A percentile compares a stretch with the other conserved stretches of the same genome.
phyloP scores from a whole-genome alignment of 2,888 invertebrate species.

The Carcina quercana region DNA sequence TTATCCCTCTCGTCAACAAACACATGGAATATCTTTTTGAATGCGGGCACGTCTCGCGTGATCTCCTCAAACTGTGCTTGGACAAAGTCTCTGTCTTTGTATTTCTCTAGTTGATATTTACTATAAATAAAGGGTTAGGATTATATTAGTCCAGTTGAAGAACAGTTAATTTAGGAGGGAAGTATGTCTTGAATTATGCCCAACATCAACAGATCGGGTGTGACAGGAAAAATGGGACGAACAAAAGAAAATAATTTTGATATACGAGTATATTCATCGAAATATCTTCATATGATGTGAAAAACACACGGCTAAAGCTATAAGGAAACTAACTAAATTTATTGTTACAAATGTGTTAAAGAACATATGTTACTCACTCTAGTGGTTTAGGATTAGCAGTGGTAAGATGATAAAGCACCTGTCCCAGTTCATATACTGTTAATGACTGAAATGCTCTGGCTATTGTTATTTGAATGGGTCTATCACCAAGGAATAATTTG shows the following conservation, averaged over 20 bases:
- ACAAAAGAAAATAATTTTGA: no score
- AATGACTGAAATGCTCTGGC: slow-evolving; percentile 62
- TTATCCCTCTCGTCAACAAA: slow-evolving; percentile 66
- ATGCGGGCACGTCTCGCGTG: slow-evolving; percentile 58
- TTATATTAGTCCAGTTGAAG: no score
- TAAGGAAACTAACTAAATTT: no score
- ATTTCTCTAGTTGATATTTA: slow-evolving; percentile 50
- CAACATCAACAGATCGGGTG: no score
- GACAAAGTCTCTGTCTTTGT: slow-evolving; percentile 59
- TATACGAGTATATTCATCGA: no score
- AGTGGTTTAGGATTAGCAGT: slow-evolving; percentile 54
- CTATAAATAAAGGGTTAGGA: no score
- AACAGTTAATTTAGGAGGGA: no score
- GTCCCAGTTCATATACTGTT: slow-evolving; percentile 56
- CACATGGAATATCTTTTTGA: slow-evolving; percentile 65
- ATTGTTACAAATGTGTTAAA: background rate
- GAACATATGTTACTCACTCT: slow-evolving; percentile 47
- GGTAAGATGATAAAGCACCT: slow-evolving; percentile 60
- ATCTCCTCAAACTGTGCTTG: slow-evolving; percentile 65
- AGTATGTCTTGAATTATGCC: no score
- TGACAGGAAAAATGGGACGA: no score
- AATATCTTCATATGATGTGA: no score
- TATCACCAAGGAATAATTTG: slow-evolving; percentile 61
- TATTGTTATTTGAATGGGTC: slow-evolving; percentile 64
- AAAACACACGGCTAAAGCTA: no score